Evolutionary conservation across 2,797 vertebrate species (phyloP).

Genomic region (Rhinoraja longicauda): DNA sequence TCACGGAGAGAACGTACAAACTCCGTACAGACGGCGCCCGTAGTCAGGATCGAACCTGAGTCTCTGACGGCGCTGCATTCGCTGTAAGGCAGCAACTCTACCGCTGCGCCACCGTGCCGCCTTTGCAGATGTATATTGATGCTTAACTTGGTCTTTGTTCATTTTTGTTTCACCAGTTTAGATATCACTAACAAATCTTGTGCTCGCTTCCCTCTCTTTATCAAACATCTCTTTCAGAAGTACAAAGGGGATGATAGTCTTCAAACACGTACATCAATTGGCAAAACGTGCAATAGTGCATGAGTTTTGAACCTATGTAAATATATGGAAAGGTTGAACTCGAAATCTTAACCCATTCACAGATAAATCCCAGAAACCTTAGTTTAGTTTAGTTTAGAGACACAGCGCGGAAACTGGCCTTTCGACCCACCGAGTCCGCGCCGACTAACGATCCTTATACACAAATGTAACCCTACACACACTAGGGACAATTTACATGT

Average conservation of each 20-base stretch:
- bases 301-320: neutral
- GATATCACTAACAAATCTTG: neutral
- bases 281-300: neutral
- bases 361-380: neutral
- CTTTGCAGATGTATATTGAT: neutral
- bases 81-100: no score
- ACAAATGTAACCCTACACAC: no score
- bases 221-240: conserved; percentile 2
- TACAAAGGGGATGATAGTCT: neutral
- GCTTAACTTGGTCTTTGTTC: neutral
- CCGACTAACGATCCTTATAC: no score
- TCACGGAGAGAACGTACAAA: no score
- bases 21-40: no score
- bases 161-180: neutral
- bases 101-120: no score
- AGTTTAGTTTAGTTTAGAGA: no score
- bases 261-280: neutral
- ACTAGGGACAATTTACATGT: no score
- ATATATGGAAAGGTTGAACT: neutral
- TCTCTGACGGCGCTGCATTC: no score
- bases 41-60: no score
- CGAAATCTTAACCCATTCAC: neutral
- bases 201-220: neutral
- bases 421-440: no score
- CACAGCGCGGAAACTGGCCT: no score